A percentile compares a stretch with the other conserved stretches of the same genome.
phyloP scores from a whole-genome alignment of 2,888 invertebrate genomes.

The Strigamia maritima region DNA sequence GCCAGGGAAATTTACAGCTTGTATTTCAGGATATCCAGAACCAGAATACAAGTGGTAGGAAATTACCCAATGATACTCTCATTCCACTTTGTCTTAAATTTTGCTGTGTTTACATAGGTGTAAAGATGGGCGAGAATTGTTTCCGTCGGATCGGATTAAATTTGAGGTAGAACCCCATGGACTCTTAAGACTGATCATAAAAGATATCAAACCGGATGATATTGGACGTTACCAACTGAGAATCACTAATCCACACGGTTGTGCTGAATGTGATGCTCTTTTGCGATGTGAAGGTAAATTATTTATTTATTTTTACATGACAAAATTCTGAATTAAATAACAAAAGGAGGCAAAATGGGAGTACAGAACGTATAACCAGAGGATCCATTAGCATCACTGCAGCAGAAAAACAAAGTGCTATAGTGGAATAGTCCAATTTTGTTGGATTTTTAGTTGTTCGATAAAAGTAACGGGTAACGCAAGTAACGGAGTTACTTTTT shows the following conservation, averaged over 20 bases:
- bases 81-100: too few relatives aligned
- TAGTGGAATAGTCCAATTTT: too few relatives aligned
- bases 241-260: constrained; percentile 62
- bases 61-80: too few relatives aligned
- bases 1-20: constrained; percentile 90
- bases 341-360: too few relatives aligned
- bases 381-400: too few relatives aligned
- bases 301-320: background rate
- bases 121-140: constrained; percentile 64
- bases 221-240: constrained; percentile 79
- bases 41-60: constrained; percentile 78
- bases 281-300: constrained; percentile 21
- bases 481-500: too few relatives aligned
- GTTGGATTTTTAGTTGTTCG: too few relatives aligned
- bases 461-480: too few relatives aligned
- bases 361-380: too few relatives aligned
- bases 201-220: constrained; percentile 67
- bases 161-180: constrained; percentile 81
- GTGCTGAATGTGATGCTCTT: constrained; percentile 12
- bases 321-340: background rate
- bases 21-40: constrained; percentile 79
- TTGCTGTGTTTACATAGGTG: too few relatives aligned
- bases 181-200: constrained; percentile 74
- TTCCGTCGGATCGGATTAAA: constrained; percentile 75
- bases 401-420: too few relatives aligned